These are phyloP conservation scores for Endomychus coccineus DNA, from an alignment of 2,888 invertebrate species.

Conservation along the genomic window DNA sequence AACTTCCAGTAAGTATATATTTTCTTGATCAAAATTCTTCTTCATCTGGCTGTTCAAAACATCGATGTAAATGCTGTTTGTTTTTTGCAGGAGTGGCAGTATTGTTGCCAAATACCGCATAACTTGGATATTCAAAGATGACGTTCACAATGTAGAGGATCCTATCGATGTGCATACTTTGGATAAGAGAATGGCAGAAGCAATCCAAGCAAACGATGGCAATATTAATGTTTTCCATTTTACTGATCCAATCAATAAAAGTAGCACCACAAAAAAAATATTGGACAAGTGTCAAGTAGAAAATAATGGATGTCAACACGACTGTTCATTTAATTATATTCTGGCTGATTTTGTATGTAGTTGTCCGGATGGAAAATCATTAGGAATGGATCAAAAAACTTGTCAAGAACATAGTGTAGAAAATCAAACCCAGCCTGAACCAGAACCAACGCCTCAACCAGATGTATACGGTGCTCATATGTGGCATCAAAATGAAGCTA, in stretches of 20 bases:
- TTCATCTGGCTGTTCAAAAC: background rate
- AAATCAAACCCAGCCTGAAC: constrained; percentile 29
- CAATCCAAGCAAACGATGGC: constrained; percentile 47
- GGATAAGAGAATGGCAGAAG: constrained; percentile 45
- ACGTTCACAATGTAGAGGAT: constrained; percentile 44
- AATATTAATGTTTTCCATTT: constrained; percentile 46
- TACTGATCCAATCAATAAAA: constrained; percentile 39
- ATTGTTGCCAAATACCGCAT: constrained; percentile 59
- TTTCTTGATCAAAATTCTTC: background rate
- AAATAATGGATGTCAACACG: constrained; percentile 58
- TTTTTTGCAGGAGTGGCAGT: constrained; percentile 54
- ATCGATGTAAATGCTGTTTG: constrained; percentile 11
- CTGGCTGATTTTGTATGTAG: constrained; percentile 57
- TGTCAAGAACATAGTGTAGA: constrained; percentile 36
- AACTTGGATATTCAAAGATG: constrained; percentile 54
- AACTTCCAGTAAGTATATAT: constrained; percentile 49
- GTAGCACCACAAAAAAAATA: constrained; percentile 50
- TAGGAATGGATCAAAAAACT: constrained; percentile 45
- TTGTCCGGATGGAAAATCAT: constrained; percentile 52
- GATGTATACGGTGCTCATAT: no score
- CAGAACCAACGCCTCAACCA: constrained; percentile 26
- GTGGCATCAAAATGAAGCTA: no score
- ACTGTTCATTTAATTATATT: constrained; percentile 60
- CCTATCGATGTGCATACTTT: constrained; percentile 47
- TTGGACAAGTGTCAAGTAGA: constrained; percentile 59